A percentile compares a stretch with the other conserved stretches of the same genome.
phyloP scores from a whole-genome alignment of 2,113 vertebrate species.

The Stigmatopora nigra region DNA sequence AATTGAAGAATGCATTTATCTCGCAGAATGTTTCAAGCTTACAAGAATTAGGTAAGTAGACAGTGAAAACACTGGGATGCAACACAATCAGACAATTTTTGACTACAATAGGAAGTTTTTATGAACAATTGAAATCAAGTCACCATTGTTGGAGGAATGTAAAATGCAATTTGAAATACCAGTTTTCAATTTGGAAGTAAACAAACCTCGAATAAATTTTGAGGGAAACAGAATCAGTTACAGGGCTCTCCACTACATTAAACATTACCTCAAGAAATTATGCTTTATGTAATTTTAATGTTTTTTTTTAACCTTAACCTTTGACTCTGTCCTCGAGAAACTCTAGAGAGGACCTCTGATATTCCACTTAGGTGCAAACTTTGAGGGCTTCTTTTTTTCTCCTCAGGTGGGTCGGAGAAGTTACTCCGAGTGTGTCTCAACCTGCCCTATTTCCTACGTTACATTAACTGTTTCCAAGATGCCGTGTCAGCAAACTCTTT shows the following conservation, averaged over 20 bases:
- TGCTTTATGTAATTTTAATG: no score
- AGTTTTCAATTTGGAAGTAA: no score
- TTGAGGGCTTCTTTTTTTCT: neutral
- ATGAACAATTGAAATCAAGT: no score
- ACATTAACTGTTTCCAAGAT: constrained; percentile 99
- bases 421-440: constrained; percentile 93
- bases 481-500: constrained; percentile 95
- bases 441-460: constrained; percentile 93
- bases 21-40: constrained; percentile 97
- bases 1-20: constrained; percentile 94
- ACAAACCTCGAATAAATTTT: no score
- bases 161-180: no score
- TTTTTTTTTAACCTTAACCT: no score
- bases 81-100: neutral
- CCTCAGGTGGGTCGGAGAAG: constrained; percentile 91
- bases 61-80: neutral
- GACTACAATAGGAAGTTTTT: no score
- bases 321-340: neutral
- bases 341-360: neutral
- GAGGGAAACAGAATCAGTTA: no score
- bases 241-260: no score
- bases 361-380: neutral
- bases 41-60: constrained; percentile 88
- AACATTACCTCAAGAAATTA: no score
- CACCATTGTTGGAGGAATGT: no score